These are phyloP conservation scores for Murina feae DNA, from an alignment of 2,113 vertebrate genomes.

Conservation along the genomic window DNA sequence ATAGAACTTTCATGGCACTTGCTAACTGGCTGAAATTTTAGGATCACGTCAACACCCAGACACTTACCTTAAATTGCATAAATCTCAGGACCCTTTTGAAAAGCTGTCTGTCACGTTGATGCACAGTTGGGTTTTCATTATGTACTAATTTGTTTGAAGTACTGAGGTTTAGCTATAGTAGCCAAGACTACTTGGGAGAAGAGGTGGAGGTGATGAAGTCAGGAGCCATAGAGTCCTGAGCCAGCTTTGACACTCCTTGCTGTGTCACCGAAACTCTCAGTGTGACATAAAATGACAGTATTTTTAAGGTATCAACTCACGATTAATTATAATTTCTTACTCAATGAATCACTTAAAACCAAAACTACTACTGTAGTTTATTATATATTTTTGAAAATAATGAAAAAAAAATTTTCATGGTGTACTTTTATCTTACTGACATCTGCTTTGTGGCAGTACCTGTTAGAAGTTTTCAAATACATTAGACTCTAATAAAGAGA, in stretches of 20 bases:
- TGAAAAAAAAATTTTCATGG: not conserved
- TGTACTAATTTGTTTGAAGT: not conserved
- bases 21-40: not conserved
- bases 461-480: not conserved
- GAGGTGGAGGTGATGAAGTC: not conserved
- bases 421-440: not conserved
- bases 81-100: not conserved
- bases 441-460: not conserved
- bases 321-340: slow-evolving; percentile 12
- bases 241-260: not conserved
- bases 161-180: not conserved
- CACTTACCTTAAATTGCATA: not conserved
- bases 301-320: not conserved
- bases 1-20: not conserved
- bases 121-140: not conserved
- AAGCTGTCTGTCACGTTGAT: not conserved
- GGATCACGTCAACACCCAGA: not conserved
- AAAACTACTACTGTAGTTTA: not conserved
- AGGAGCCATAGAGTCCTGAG: not conserved
- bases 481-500: not conserved
- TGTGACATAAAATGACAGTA: not conserved
- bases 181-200: not conserved
- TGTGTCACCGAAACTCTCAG: not conserved
- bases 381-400: not conserved
- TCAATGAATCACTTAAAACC: not conserved